phyloP scores from a whole-genome alignment of 64 coral and sea anemone species.

The Pocillopora verrucosa region DNA sequence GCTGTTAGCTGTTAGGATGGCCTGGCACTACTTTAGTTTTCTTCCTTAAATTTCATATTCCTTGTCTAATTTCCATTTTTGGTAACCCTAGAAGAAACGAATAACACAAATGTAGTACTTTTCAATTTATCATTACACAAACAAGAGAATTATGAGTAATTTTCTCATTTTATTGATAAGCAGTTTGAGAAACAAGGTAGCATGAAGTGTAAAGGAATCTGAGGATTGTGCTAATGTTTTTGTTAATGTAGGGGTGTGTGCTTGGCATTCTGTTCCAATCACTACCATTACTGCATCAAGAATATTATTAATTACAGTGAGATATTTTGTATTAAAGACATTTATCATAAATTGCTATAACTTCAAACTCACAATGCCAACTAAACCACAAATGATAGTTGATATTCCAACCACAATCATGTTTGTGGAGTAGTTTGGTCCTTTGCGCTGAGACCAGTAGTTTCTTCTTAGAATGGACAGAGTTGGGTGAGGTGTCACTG shows the following conservation, averaged over 20 bases:
- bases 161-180: no score
- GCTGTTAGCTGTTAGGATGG: not conserved
- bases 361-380: not conserved
- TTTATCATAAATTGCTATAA: no score
- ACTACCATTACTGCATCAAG: no score
- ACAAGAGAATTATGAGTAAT: not conserved
- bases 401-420: not conserved
- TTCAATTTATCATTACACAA: not conserved
- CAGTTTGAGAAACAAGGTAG: no score
- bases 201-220: no score
- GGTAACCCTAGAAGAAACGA: constrained; percentile 4
- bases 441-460: constrained; percentile 21
- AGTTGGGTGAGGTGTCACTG: not conserved
- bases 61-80: constrained; percentile 26
- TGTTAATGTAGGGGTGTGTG: no score
- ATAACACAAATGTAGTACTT: not conserved
- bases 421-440: constrained; percentile 43
- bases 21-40: not conserved
- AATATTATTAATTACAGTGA: no score
- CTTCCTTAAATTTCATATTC: constrained; percentile 1
- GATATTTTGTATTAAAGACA: no score
- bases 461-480: constrained; percentile 4
- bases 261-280: no score
- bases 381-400: constrained; percentile 1
- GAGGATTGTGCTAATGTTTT: no score